Evolutionary conservation across 1,140 invertebrate genomes (phyloP).

Genomic region (Diplogasteroides magnus): DNA sequence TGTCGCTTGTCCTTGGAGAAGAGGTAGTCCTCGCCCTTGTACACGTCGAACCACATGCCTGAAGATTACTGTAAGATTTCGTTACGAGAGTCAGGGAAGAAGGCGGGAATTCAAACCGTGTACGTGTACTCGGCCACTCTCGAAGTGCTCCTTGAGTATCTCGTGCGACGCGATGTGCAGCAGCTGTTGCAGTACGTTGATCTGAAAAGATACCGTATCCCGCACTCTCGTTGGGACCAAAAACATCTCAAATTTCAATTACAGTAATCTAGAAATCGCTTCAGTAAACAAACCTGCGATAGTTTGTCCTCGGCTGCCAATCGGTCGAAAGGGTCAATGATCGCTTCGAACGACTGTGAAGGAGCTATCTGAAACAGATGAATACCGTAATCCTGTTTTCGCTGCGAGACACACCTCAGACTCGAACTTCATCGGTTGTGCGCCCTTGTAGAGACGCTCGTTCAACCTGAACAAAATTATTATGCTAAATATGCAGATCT

Average conservation of each 20-base stretch:
- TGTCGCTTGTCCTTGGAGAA: slow-evolving; percentile 24
- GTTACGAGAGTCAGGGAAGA: too few relatives aligned
- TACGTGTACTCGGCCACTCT: slow-evolving; percentile 67
- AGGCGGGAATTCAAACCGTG: too few relatives aligned
- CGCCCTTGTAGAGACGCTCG: slow-evolving; percentile 67
- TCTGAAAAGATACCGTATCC: slow-evolving; percentile 60
- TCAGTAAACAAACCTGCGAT: slow-evolving; percentile 70
- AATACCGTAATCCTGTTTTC: background rate
- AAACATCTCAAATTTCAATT: background rate
- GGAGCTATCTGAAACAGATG: slow-evolving; percentile 63
- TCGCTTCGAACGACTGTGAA: slow-evolving; percentile 78
- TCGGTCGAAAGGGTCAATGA: slow-evolving; percentile 84
- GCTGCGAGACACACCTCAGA: slow-evolving; percentile 58
- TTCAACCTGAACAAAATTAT: slow-evolving; percentile 63
- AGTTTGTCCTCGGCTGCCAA: slow-evolving; percentile 82
- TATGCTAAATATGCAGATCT: background rate
- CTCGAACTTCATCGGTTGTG: slow-evolving; percentile 67
- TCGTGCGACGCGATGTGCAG: slow-evolving; percentile 87
- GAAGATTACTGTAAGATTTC: too few relatives aligned
- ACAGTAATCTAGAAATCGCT: background rate
- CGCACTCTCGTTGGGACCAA: background rate
- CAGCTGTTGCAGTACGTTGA: slow-evolving; percentile 84
- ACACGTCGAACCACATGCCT: slow-evolving; percentile 91
- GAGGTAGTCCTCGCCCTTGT: slow-evolving; percentile 65
- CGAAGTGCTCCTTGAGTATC: slow-evolving; percentile 75